Evolutionary conservation across 1,140 invertebrate genomes (phyloP).

Genomic region (Drosophila grimshawi): DNA sequence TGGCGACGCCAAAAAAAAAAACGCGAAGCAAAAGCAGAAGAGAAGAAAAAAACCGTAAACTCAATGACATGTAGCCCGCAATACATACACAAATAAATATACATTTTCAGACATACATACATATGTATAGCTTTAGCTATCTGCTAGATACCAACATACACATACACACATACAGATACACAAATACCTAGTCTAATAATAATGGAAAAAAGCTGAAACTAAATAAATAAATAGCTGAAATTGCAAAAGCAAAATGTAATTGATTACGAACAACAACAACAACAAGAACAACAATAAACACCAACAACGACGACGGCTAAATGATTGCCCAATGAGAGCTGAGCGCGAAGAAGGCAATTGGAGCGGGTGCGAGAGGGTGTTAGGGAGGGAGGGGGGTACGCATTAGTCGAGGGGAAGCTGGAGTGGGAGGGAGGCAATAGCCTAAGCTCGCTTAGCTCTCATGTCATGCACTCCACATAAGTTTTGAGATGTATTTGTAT

Average conservation of each 20-base stretch:
- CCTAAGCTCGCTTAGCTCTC: slow-evolving; percentile 64
- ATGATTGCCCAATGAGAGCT: slow-evolving; percentile 77
- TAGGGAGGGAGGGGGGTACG: slow-evolving; percentile 8
- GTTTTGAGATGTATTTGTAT: slow-evolving; percentile 55
- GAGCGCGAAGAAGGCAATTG: slow-evolving; percentile 42
- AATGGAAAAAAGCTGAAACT: slow-evolving; percentile 77
- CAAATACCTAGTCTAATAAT: slow-evolving; percentile 69
- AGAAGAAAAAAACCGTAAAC: slow-evolving; percentile 55
- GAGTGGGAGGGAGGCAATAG: slow-evolving; percentile 28
- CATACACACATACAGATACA: slow-evolving; percentile 20
- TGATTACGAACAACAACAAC: slow-evolving; percentile 73
- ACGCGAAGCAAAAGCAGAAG: slow-evolving; percentile 50
- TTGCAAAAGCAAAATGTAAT: slow-evolving; percentile 81
- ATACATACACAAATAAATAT: slow-evolving; percentile 30
- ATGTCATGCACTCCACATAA: slow-evolving; percentile 73
- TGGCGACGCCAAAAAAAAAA: slow-evolving; percentile 56
- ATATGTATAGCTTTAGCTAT: slow-evolving; percentile 48
- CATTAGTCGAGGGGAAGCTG: slow-evolving; percentile 8
- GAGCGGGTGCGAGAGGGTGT: not conserved
- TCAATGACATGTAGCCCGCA: slow-evolving; percentile 62
- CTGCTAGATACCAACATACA: slow-evolving; percentile 68
- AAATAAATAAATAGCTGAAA: slow-evolving; percentile 82
- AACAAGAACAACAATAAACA: slow-evolving; percentile 21
- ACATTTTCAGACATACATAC: slow-evolving; percentile 23
- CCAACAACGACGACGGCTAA: slow-evolving; percentile 51